Evolutionary conservation across 2,797 vertebrate species (phyloP), one percentile per base, ranked within the genome.

Genomic region (Poecilia velifera): DNA sequence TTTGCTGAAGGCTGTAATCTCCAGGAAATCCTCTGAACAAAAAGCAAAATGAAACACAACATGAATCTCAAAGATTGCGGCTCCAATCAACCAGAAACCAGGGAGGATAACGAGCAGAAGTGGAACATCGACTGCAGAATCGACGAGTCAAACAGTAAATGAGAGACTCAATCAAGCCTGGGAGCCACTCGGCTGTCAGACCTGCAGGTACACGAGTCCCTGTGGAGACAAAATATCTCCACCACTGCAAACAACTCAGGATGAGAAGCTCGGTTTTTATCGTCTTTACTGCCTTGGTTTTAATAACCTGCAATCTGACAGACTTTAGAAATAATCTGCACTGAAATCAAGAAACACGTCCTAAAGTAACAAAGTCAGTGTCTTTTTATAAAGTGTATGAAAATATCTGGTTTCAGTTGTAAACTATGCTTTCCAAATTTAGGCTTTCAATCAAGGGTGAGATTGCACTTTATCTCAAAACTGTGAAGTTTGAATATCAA

Each of bases 121-220:
- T 4, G 36, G 74, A 57, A 78, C 34, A 79, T 82, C 3, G 25
- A 76, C 36, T 3, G 2, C 57, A 34, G 45, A 82, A 78, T 76
- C 53, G 79, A 82, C 75, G 70, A 73, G 47, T 39, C 28, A 46
- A 70, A 46, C 73, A 68, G 53, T 79, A 74, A 84, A 81, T 59
- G 59, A 83, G 81, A 12, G 20, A 47, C 64, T 83, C 82, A 75
- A 79, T 79, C 79, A 68, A 22, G 57, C 47, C 14, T 0, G 53
- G 71, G 7, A 59, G 71, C 59, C 31, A 77, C 82, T 77, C 76
- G 76, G 47, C 62, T 36, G 28, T 76, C 57, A 68, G 68, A 47
- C 47, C 78, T 74, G 75, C 75, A 80, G 39, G 57, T 12, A 36
- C 16, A 74, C 8, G 36, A 66, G 22, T 20, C 78, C n/a, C 43